Base-by-base conservation (phyloP, 1,140 invertebrate genomes). In the Drosophila triauraria region DNA sequence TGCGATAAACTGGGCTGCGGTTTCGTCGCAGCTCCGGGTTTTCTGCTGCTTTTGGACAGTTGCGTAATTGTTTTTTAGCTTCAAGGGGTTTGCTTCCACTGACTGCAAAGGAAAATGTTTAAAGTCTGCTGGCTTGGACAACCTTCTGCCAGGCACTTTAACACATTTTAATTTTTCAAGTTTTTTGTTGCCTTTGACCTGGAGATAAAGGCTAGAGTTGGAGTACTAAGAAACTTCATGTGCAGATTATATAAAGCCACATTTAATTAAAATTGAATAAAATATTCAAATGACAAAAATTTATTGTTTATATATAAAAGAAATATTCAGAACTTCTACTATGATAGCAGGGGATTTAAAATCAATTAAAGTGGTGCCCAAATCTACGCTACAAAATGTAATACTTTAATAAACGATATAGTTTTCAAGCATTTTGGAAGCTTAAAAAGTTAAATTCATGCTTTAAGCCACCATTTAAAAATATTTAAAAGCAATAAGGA, bases 21-120 rank as follows among this genome's bases (percentile, higher is more conserved):
- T 15, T 50, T 53, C 20, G 60, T 38, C n/a, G 60, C 44, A 35
- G 67, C 56, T 69, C 17, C 54, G 20, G 20, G 47, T 12, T 70
- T 74, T 72, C 53, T 57, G 30, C 44, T 30, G 46, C 59, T 65
- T 78, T 68, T 75, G 59, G 70, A 81, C 84, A 88, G 84, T 88
- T 88, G 84, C 42, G 47, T 84, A 85, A 88, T 90, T 84, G 85
- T 69, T 80, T 71, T 57, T 43, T 38, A 35, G 65, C 56, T 60
- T 78, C 20, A 65, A 80, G 61, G 63, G 25, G 6, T 62, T 38
- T 38, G 17, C 12, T 23, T 38, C 20, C 20, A 15, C 17, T 12
- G 35, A 38, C 40, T n/a, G 38, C 40, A 50, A 48, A 38, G 40
- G 9, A 38, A 27, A 40, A 32, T 30, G 15, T 46, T 68, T 20